phyloP scores from a whole-genome alignment of 2,797 vertebrate species.

The Acomys russatus region DNA sequence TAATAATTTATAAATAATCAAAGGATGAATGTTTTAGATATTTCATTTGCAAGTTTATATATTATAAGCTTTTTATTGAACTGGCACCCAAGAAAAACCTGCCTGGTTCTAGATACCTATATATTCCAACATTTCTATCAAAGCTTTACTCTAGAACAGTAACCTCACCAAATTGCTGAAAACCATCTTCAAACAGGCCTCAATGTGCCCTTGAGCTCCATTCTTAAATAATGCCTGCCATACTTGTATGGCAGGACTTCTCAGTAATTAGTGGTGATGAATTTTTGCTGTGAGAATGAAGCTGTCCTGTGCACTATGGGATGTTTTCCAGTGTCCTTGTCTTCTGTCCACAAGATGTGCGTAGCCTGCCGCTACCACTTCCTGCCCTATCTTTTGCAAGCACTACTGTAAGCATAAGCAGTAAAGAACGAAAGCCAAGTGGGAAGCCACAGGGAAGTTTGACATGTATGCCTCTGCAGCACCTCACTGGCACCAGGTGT shows the following conservation, averaged over 20 bases:
- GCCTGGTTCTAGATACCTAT: not conserved
- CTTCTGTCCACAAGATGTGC: not conserved
- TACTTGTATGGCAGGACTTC: not conserved
- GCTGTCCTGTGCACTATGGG: not conserved
- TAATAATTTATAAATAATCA: conserved; percentile 41
- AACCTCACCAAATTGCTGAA: not conserved
- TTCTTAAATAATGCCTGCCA: not conserved
- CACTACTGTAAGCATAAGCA: not conserved
- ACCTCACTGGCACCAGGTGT: not conserved
- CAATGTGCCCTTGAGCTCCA: not conserved
- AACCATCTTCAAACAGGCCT: not conserved
- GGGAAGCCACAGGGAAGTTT: not conserved
- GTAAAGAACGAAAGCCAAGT: not conserved
- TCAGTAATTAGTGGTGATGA: not conserved
- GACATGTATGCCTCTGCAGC: not conserved
- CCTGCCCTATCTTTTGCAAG: not conserved
- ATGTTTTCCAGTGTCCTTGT: not conserved
- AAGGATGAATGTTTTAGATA: conserved; percentile 23
- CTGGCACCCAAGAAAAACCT: not conserved
- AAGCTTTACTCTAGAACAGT: not conserved
- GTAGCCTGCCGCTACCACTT: not conserved
- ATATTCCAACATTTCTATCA: not conserved
- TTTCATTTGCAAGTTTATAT: conserved; percentile 53
- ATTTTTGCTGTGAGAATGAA: not conserved
- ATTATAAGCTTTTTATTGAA: not conserved